phyloP scores from a whole-genome alignment of 2,888 invertebrate species.

The Lycophotia porphyrea region DNA sequence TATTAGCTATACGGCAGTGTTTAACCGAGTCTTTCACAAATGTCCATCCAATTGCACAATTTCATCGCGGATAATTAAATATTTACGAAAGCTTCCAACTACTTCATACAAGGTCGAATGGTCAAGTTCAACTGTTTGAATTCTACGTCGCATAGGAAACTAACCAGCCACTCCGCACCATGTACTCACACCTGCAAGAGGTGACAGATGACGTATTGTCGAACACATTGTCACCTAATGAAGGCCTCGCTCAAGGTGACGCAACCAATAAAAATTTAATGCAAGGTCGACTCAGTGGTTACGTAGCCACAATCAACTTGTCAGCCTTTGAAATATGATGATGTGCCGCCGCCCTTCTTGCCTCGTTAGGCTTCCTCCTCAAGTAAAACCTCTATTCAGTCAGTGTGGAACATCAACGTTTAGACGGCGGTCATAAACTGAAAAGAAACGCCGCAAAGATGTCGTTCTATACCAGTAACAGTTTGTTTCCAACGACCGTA shows the following conservation, averaged over 20 bases:
- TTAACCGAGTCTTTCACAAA: background rate
- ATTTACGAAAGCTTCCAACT: conserved; percentile 20
- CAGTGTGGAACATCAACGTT: conserved; percentile 63
- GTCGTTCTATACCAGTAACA: conserved; percentile 79
- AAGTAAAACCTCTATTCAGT: conserved; percentile 66
- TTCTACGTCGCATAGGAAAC: conserved; percentile 36
- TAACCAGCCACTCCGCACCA: conserved; percentile 1
- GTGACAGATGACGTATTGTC: conserved; percentile 45
- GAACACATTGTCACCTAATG: conserved; percentile 42
- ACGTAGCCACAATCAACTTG: conserved; percentile 83
- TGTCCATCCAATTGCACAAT: conserved; percentile 15
- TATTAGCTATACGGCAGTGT: background rate
- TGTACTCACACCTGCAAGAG: conserved; percentile 30
- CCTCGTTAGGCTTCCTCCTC: conserved; percentile 73
- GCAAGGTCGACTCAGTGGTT: conserved; percentile 78
- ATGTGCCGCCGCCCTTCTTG: conserved; percentile 67
- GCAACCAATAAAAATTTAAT: conserved; percentile 81
- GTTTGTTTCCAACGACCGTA: conserved; percentile 73
- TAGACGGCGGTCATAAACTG: conserved; percentile 54
- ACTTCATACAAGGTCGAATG: conserved; percentile 13
- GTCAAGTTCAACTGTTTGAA: conserved; percentile 37
- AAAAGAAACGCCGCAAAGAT: conserved; percentile 68
- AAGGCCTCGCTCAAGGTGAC: conserved; percentile 82
- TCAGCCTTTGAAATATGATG: conserved; percentile 83
- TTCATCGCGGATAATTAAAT: conserved; percentile 6